Conservation (phyloP, 2,888 invertebrate genomes). For the Drosophila mulleri region DNA sequence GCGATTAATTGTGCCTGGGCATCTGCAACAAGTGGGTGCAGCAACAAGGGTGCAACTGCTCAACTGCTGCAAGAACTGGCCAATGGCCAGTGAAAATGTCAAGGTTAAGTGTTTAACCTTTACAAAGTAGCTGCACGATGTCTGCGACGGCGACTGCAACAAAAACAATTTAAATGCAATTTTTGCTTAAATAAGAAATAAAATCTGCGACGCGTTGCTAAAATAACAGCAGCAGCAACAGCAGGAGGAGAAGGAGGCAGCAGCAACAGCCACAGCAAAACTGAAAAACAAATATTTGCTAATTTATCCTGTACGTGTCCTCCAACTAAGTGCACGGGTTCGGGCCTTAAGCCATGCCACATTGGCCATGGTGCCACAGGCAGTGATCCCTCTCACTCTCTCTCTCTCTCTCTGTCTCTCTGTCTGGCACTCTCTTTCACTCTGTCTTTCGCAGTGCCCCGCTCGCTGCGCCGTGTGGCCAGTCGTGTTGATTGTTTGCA, state of each 20-base stretch:
- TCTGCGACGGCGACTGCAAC: slow-evolving; percentile 26
- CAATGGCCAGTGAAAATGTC: slow-evolving; percentile 69
- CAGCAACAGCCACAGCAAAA: slow-evolving; percentile 34
- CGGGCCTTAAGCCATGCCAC: slow-evolving; percentile 56
- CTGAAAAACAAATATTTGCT: slow-evolving; percentile 81
- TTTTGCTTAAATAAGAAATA: slow-evolving; percentile 81
- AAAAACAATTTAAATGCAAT: slow-evolving; percentile 81
- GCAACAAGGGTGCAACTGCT: neutral
- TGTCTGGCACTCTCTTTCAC: neutral
- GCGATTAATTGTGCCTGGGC: slow-evolving; percentile 53
- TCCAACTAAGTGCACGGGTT: slow-evolving; percentile 78
- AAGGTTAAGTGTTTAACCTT: slow-evolving; percentile 78
- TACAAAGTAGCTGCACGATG: slow-evolving; percentile 53
- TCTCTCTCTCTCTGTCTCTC: neutral
- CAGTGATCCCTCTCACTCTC: slow-evolving; percentile 20
- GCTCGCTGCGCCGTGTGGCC: slow-evolving; percentile 44
- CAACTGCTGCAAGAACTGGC: slow-evolving; percentile 10
- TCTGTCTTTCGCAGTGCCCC: slow-evolving; percentile 8
- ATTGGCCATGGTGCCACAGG: slow-evolving; percentile 51
- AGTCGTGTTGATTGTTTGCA: slow-evolving; percentile 80
- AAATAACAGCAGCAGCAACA: slow-evolving; percentile 22
- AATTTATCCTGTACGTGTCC: slow-evolving; percentile 83
- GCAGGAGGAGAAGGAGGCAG: slow-evolving; percentile 3
- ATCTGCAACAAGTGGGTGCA: slow-evolving; percentile 8
- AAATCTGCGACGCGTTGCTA: slow-evolving; percentile 59